Conservation (phyloP, 2,888 invertebrate genomes). For the Lamellibrachia columna region DNA sequence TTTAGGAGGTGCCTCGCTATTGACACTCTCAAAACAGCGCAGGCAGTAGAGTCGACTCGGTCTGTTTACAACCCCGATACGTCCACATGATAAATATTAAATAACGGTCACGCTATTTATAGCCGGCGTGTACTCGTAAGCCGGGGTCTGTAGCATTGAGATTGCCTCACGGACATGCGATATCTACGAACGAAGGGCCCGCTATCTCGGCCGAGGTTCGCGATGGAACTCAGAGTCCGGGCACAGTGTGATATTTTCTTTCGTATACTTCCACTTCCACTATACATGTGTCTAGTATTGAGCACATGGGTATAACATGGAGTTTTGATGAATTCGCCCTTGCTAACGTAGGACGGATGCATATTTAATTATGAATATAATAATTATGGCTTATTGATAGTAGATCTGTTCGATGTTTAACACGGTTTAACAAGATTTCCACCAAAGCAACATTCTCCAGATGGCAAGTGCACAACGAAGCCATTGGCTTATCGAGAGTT, state of each 20-base stretch:
- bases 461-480: too few relatives aligned
- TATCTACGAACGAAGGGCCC: not conserved
- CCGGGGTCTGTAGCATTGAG: not conserved
- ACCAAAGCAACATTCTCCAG: too few relatives aligned
- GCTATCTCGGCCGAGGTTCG: slow-evolving; percentile 6
- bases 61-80: not conserved
- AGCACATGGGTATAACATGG: too few relatives aligned
- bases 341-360: too few relatives aligned
- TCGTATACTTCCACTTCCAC: too few relatives aligned
- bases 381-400: too few relatives aligned
- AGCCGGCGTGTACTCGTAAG: not conserved
- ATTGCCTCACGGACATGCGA: not conserved
- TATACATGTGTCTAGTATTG: too few relatives aligned
- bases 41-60: not conserved
- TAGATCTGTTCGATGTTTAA: too few relatives aligned
- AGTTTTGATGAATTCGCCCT: too few relatives aligned
- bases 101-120: not conserved
- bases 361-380: too few relatives aligned
- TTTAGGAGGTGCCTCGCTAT: not conserved
- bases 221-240: not conserved
- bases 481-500: too few relatives aligned
- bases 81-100: not conserved
- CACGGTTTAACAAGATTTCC: too few relatives aligned
- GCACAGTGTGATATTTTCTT: not conserved
- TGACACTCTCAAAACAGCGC: not conserved